Evolutionary conservation across 35 echinoderm and acorn worm genomes (phyloP).

Genomic region (Amphiura filiformis): DNA sequence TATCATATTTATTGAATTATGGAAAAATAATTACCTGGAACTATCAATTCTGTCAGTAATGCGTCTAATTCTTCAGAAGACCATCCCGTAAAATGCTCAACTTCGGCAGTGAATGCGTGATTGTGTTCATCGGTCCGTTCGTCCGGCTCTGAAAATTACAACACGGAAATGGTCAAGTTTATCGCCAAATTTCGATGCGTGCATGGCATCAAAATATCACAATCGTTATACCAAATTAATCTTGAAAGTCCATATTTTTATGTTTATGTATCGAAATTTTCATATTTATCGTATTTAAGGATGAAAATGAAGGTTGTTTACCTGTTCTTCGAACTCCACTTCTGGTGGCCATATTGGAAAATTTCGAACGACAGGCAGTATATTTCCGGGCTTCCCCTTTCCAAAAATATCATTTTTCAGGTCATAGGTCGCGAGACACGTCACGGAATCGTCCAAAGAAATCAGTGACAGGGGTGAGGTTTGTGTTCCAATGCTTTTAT

Average conservation of each 20-base stretch:
- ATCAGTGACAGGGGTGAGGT: background rate
- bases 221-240: background rate
- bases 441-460: background rate
- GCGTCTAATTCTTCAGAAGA: background rate
- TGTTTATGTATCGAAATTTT: background rate
- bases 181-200: background rate
- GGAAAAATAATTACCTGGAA: no score
- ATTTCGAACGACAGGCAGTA: background rate
- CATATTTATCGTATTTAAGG: background rate
- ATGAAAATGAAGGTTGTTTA: background rate
- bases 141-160: background rate
- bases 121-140: background rate
- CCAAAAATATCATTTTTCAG: background rate
- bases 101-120: background rate
- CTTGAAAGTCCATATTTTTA: background rate
- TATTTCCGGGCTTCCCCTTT: background rate
- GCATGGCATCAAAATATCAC: background rate
- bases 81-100: background rate
- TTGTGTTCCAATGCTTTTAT: background rate
- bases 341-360: background rate
- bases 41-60: background rate
- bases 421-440: background rate
- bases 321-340: background rate
- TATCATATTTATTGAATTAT: no score
- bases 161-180: background rate